Evolutionary conservation across 1,140 invertebrate genomes (phyloP).

Genomic region (Halictus rubicundus): DNA sequence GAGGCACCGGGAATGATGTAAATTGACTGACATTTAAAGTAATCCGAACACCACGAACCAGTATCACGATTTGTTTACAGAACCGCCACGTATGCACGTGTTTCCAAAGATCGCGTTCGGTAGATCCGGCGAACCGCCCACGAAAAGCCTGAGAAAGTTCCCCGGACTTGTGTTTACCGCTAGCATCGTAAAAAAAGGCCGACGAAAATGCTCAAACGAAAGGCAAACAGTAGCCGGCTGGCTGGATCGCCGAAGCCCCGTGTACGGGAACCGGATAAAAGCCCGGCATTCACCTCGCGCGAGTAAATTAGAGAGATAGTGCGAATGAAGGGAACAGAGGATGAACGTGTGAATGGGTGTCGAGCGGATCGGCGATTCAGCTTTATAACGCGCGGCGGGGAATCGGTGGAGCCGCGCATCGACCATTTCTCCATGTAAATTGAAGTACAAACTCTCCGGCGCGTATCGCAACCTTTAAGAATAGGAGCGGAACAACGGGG

Average conservation of each 20-base stretch:
- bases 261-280: constrained; percentile 38
- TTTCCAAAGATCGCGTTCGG: background rate
- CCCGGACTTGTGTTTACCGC: background rate
- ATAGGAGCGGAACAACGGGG: background rate
- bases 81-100: no score
- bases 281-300: constrained; percentile 23
- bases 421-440: constrained; percentile 36
- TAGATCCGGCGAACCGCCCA: background rate
- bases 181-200: background rate
- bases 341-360: constrained; percentile 59
- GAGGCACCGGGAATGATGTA: no score
- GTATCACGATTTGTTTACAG: no score
- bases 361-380: constrained; percentile 15
- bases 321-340: constrained; percentile 56
- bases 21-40: no score
- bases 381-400: constrained; percentile 45
- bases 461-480: background rate
- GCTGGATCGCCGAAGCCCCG: constrained; percentile 6
- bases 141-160: background rate
- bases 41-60: no score
- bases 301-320: constrained; percentile 59
- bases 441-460: constrained; percentile 26
- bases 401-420: constrained; percentile 10
- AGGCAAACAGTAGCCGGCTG: constrained; percentile 56
- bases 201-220: constrained; percentile 27